Conservation (phyloP, 2,113 vertebrate species). For the Malurus alboscapulatus region DNA sequence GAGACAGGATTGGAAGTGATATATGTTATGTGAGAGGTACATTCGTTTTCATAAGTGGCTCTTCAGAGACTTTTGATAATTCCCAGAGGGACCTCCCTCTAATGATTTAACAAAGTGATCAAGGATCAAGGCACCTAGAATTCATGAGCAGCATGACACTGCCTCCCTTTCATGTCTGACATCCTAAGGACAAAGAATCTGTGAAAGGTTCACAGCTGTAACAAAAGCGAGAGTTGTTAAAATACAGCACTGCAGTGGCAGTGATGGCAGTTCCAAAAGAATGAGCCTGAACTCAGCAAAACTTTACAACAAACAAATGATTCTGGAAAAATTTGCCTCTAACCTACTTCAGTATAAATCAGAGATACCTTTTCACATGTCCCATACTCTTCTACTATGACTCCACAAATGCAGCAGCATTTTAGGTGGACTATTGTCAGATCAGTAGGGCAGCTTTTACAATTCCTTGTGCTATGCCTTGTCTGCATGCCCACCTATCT, state of each 20-base stretch:
- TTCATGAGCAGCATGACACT: constrained; percentile 46
- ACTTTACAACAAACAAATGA: constrained; percentile 30
- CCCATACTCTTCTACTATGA: not conserved
- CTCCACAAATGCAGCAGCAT: not conserved
- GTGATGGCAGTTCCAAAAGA: constrained; percentile 2
- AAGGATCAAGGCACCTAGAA: constrained; percentile 64
- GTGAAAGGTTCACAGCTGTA: constrained; percentile 31
- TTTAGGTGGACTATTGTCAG: not conserved
- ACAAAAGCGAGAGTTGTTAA: constrained; percentile 46
- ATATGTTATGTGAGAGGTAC: constrained; percentile 28
- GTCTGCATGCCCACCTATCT: not conserved
- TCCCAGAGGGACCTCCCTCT: constrained; percentile 51
- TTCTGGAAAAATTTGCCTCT: not conserved
- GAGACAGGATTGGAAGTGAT: constrained; percentile 43
- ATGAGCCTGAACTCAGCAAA: not conserved
- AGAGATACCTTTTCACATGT: not conserved
- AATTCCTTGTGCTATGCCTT: not conserved
- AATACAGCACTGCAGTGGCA: not conserved
- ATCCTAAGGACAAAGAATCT: constrained; percentile 59
- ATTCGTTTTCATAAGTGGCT: constrained; percentile 51
- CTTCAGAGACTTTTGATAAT: constrained; percentile 59
- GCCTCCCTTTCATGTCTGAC: constrained; percentile 60
- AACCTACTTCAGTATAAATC: not conserved
- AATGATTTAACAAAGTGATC: constrained; percentile 64
- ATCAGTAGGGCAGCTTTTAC: not conserved